Evolutionary conservation across 2,797 vertebrate genomes (phyloP).

Genomic region (Loriculus beryllinus): DNA sequence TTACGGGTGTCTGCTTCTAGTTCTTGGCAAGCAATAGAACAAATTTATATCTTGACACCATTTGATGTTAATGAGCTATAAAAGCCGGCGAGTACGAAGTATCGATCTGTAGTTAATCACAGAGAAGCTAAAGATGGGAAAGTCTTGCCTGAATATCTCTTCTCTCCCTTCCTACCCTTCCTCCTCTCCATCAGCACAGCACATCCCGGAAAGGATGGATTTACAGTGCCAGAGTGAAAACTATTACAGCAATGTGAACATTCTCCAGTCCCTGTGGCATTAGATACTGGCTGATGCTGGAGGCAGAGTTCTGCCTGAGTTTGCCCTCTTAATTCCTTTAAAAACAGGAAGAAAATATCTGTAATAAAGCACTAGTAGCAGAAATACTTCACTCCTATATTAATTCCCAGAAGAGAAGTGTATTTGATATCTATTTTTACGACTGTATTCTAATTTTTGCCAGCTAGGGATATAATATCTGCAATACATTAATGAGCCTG

Average conservation of each 20-base stretch:
- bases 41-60: not conserved
- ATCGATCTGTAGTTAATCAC: constrained; percentile 30
- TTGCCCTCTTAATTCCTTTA: not conserved
- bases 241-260: not conserved
- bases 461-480: constrained; percentile 24
- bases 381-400: not conserved
- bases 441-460: not conserved
- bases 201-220: constrained; percentile 14
- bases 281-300: not conserved
- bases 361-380: not conserved
- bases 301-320: not conserved
- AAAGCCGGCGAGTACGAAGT: not conserved
- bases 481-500: constrained; percentile 29
- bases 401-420: not conserved
- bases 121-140: not conserved
- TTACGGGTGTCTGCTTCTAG: not conserved
- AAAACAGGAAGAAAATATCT: not conserved
- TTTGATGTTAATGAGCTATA: not conserved
- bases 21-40: not conserved
- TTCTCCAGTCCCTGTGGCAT: not conserved
- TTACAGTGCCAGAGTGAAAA: not conserved
- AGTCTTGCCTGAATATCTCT: not conserved
- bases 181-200: not conserved
- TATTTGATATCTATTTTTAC: constrained; percentile 56
- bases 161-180: not conserved